Conservation (phyloP, 1,140 invertebrate species). For the Cylas formicarius region DNA sequence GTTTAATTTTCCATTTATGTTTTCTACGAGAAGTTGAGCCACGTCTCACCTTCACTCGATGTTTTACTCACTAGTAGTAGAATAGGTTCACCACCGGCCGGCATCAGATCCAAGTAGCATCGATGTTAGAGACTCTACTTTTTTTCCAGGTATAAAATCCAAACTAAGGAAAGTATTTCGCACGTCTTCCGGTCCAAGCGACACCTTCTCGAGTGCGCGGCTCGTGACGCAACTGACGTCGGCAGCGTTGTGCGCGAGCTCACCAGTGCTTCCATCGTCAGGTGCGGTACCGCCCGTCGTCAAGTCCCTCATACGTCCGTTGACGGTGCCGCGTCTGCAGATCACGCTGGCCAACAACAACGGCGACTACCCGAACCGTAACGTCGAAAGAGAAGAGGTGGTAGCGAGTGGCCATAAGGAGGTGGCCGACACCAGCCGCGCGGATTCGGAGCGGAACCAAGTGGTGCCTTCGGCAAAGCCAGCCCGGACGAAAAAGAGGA, state of each 20-base stretch:
- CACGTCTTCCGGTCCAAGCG: constrained; percentile 47
- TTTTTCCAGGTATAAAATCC: constrained; percentile 39
- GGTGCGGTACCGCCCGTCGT: constrained; percentile 46
- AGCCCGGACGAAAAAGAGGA: constrained; percentile 35
- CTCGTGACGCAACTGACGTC: constrained; percentile 54
- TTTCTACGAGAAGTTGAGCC: too few relatives aligned
- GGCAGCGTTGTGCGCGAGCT: constrained; percentile 55
- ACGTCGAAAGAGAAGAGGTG: constrained; percentile 5
- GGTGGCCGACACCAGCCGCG: background rate
- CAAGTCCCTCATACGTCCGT: constrained; percentile 50
- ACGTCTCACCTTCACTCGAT: too few relatives aligned
- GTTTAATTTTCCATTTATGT: too few relatives aligned
- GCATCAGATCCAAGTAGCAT: too few relatives aligned
- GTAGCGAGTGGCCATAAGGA: background rate
- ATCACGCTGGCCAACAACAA: constrained; percentile 41
- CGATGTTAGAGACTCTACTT: constrained; percentile 6
- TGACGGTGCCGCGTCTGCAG: constrained; percentile 53
- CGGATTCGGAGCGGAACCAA: constrained; percentile 6
- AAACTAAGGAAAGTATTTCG: constrained; percentile 54
- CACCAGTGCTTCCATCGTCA: constrained; percentile 50
- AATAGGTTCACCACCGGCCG: too few relatives aligned
- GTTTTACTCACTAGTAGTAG: too few relatives aligned
- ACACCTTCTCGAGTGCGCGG: constrained; percentile 42
- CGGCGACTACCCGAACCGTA: constrained; percentile 29
- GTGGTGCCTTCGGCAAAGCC: constrained; percentile 29